A percentile compares a stretch with the other conserved stretches of the same genome.
Conservation (phyloP, 2,888 invertebrate genomes). For the Leptinotarsa tumamoca region DNA sequence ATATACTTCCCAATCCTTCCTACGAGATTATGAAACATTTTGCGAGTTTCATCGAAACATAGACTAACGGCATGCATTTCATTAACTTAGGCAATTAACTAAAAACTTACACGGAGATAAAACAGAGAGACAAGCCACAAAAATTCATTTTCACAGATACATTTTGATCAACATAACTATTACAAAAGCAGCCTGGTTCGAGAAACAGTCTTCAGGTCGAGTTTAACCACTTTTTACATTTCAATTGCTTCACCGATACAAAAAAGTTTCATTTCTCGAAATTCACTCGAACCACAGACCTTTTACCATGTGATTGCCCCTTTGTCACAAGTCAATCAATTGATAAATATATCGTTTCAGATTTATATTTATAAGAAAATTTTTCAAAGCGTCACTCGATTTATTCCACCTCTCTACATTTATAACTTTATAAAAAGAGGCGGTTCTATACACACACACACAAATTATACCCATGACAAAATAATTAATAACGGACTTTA, state of each 20-base stretch:
- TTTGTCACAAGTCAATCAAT: neutral
- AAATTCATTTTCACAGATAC: neutral
- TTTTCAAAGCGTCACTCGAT: neutral
- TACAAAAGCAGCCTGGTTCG: slow-evolving; percentile 1
- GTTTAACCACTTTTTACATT: neutral
- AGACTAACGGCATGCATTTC: slow-evolving; percentile 3
- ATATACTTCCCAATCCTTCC: too few relatives aligned
- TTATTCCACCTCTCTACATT: neutral
- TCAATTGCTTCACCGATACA: neutral
- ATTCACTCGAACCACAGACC: neutral
- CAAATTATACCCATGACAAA: too few relatives aligned
- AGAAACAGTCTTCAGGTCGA: neutral
- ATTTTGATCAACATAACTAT: neutral
- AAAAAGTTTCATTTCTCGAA: neutral
- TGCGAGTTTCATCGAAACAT: neutral
- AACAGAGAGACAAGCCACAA: neutral
- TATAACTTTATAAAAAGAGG: too few relatives aligned
- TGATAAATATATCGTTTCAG: neutral
- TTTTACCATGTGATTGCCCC: neutral
- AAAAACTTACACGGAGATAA: slow-evolving; percentile 3
- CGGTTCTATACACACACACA: too few relatives aligned
- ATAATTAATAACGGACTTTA: too few relatives aligned
- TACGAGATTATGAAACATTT: too few relatives aligned
- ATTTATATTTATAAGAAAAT: neutral
- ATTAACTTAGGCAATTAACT: slow-evolving; percentile 1